phyloP scores from a whole-genome alignment of 2,888 invertebrate genomes.

The Sipha maydis region DNA sequence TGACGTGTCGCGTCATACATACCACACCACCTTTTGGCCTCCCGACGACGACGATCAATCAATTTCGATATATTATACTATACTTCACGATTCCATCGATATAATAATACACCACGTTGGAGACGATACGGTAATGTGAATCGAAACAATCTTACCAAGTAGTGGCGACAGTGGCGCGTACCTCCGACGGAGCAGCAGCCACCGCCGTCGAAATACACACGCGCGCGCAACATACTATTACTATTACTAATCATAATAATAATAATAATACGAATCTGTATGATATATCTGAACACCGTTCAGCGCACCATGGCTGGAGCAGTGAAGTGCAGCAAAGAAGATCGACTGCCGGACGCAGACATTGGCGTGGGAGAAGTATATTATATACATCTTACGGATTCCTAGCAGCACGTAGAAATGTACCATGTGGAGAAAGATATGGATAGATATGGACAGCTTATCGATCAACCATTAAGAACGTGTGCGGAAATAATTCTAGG shows the following conservation, averaged over 20 bases:
- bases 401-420: background rate
- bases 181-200: background rate
- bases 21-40: slow-evolving; percentile 18
- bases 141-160: background rate
- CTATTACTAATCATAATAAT: background rate
- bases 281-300: background rate
- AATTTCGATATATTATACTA: slow-evolving; percentile 3
- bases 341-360: slow-evolving; percentile 1
- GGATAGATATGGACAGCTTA: background rate
- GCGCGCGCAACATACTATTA: no score
- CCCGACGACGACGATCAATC: slow-evolving; percentile 46
- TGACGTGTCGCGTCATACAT: background rate
- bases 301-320: background rate
- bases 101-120: background rate
- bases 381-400: background rate
- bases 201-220: background rate
- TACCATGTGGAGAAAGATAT: background rate
- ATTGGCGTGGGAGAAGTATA: slow-evolving; percentile 2
- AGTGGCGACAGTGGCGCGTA: background rate
- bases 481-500: background rate
- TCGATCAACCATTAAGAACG: background rate
- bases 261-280: background rate
- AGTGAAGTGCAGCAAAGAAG: background rate
- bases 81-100: background rate
- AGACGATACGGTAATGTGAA: background rate